Evolutionary conservation across 2,888 invertebrate species (phyloP), one percentile per base, ranked within the genome.

Genomic region (Pachydiplax longipennis): DNA sequence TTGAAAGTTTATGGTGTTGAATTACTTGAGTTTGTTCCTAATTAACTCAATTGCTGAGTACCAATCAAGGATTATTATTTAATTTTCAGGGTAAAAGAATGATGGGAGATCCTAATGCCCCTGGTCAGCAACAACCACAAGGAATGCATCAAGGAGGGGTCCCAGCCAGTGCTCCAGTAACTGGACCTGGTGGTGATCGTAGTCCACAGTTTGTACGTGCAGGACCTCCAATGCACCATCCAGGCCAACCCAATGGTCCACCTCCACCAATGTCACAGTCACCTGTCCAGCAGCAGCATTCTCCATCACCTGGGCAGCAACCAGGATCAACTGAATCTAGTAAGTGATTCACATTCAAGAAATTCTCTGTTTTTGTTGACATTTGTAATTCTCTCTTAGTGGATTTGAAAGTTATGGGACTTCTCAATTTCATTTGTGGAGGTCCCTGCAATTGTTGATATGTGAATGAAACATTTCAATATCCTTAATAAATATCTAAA

Each of bases 241-340:
- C 90, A 35, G 90, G 90, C 13, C 80, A 81, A 73, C 92, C 93
- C 73, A 92, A 93, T 91, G 92, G 92, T 53, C 92, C 91, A n/a
- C 91, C 92, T 18, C 92, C 92, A 61, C 91, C 91, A 10, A 58
- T 81, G 80, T 65, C 91, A 35, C 87, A 91, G 13, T 90, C 91
- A 35, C 91, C 87, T 8, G 91, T 91, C 65, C 91, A 81, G 31
- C 90, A 90, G 25, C 90, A 80, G 22, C 90, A 90, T 80, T 61
- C 90, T 10, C 90, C 90, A 44, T 81, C 90, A 5, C 58, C 81
- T 58, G 81, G 90, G 12, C 91, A 92, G 53, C 92, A 91, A 53
- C 91, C 91, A 31, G 91, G 91, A 48, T 91, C 91, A 13, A 92
- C 91, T 80, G 91, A 91, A 1, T 90, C 91, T 13, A 87, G 90